Evolutionary conservation across 2,113 vertebrate genomes (phyloP).

Genomic region (Dipodomys spectabilis): DNA sequence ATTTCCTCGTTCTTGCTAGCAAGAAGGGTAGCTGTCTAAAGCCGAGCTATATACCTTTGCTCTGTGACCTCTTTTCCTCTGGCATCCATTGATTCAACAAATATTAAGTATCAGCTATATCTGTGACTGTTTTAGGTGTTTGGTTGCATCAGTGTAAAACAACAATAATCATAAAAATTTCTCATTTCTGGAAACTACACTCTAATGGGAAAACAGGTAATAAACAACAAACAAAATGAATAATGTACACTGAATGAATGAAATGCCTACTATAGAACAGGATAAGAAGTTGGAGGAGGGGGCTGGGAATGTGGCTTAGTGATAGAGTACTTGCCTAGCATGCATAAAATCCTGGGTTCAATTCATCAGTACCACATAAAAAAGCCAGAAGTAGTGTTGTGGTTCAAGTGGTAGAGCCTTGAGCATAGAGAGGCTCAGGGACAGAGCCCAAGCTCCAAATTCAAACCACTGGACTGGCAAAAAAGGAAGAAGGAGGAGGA

Average conservation of each 20-base stretch:
- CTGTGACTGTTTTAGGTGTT: not conserved
- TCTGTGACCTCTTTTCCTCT: not conserved
- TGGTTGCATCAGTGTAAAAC: not conserved
- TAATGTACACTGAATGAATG: not conserved
- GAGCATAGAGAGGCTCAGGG: too few relatives aligned
- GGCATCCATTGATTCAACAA: not conserved
- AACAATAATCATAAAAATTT: conserved; percentile 14
- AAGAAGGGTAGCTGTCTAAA: too few relatives aligned
- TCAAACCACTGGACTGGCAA: too few relatives aligned
- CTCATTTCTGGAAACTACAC: not conserved
- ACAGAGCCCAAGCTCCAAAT: too few relatives aligned
- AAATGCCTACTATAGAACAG: not conserved
- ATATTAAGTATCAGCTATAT: not conserved
- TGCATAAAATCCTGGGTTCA: too few relatives aligned
- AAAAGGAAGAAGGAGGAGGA: too few relatives aligned
- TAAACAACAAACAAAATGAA: conserved; percentile 21
- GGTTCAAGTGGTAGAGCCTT: too few relatives aligned
- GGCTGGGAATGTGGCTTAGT: too few relatives aligned
- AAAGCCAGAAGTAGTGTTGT: too few relatives aligned
- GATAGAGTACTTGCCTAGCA: too few relatives aligned
- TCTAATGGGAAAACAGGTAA: not conserved
- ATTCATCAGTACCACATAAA: too few relatives aligned
- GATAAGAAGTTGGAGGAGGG: not conserved
- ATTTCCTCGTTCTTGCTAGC: too few relatives aligned
- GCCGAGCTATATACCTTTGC: not conserved